Evolutionary conservation across 2,888 invertebrate species (phyloP), one percentile per base, ranked within the genome.

Genomic region (Drepana falcataria): DNA sequence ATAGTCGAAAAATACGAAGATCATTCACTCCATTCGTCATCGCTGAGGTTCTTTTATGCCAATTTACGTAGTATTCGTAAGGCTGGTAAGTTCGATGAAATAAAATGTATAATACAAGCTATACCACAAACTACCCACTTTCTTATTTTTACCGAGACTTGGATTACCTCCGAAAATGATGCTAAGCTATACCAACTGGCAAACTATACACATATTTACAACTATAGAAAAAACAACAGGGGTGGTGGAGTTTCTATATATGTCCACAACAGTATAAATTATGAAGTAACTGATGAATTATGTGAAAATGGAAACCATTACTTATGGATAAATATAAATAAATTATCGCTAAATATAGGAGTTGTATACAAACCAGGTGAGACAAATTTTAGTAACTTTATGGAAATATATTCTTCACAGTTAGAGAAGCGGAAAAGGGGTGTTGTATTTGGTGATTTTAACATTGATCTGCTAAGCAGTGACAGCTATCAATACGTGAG

Each of bases 41-140:
- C 55, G 51, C 54, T 1, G 21, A 21, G 21, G 21, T 21, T 21
- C 21, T 21, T 21, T 21, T 21, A 21, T 21, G 21, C 21, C 21
- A 65, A 65, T 51, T 40, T 57, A 33, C 52, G 59, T 5, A 65
- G 65, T 48, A 59, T 62, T 35, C 48, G 59, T 2, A 63, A 34
- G 5, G 41, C 52, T 40, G 61, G 59, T 3, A 61, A 63, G 41
- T 56, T 59, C n/a, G 60, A 61, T 34, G 61, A 63, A 55, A 53
- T 62, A n/a, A 52, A 61, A 47, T 61, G 59, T 41, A 58, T 63
- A 48, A n/a, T 63, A 34, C 47, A 51, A 35, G 47, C 60, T 3
- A 52, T 61, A 21, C 37, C 47, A 35, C 52, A 5, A 5, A 57
- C 54, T 35, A 54, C 53, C 34, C 60, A 61, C 52, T 2, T 65